phyloP scores from a whole-genome alignment of 2,797 vertebrate genomes.

The Mionectes olivaceus region DNA sequence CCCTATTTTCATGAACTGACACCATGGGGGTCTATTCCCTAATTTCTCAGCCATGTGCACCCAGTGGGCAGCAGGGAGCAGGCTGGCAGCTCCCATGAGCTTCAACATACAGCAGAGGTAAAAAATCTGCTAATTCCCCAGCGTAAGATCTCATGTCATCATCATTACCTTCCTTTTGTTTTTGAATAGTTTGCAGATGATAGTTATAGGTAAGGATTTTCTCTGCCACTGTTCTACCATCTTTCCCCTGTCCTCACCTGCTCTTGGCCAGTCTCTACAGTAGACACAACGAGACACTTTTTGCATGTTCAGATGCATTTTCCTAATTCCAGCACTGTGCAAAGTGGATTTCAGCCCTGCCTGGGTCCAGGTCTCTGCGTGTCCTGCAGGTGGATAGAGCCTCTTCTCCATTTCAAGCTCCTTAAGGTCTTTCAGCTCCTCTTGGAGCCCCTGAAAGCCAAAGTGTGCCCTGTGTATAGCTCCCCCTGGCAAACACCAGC shows the following conservation, averaged over 20 bases:
- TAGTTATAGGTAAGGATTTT: not conserved
- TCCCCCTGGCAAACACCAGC: not conserved
- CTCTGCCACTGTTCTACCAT: not conserved
- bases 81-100: not conserved
- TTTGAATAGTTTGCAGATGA: not conserved
- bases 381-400: not conserved
- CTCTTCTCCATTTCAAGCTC: not conserved
- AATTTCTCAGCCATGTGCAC: rapidly evolving
- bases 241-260: not conserved
- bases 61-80: rapidly evolving
- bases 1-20: rapidly evolving
- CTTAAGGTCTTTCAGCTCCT: not conserved
- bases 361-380: not conserved
- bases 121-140: not conserved
- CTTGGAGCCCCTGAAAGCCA: not conserved
- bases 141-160: not conserved
- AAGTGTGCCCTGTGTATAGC: not conserved
- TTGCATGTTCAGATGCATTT: not conserved
- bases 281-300: not conserved
- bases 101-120: not conserved
- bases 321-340: not conserved
- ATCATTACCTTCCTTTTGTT: not conserved
- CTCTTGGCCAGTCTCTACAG: not conserved
- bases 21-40: not conserved
- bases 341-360: not conserved